Evolutionary conservation across 2,888 invertebrate genomes (phyloP).

Genomic region (Macrosoma leucophasiata): DNA sequence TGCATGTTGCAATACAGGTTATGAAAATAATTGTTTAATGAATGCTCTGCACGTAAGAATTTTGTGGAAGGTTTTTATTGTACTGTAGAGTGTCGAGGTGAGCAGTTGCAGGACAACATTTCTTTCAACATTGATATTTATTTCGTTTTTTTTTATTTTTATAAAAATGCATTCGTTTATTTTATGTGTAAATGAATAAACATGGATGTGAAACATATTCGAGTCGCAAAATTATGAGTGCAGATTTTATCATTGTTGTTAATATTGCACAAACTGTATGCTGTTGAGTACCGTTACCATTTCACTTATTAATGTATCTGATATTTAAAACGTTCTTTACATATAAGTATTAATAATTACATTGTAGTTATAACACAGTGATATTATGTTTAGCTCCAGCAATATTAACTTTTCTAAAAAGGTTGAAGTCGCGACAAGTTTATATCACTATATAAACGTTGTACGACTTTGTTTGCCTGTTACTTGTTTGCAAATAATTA

Average conservation of each 20-base stretch:
- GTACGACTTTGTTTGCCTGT: constrained; percentile 13
- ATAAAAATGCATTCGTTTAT: constrained; percentile 6
- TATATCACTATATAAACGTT: constrained; percentile 7
- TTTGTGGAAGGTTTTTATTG: too few relatives aligned
- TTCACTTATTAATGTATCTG: constrained; percentile 38
- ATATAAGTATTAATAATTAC: too few relatives aligned
- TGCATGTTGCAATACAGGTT: constrained; percentile 35
- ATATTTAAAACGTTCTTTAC: too few relatives aligned
- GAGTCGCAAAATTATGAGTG: too few relatives aligned
- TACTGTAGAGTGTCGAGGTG: too few relatives aligned
- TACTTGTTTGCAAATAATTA: constrained; percentile 13
- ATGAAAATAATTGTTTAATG: not conserved
- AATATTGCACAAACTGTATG: constrained; percentile 38
- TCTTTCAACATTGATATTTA: too few relatives aligned
- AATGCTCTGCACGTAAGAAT: too few relatives aligned
- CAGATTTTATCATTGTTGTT: too few relatives aligned
- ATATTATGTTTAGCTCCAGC: constrained; percentile 52
- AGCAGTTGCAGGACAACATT: too few relatives aligned
- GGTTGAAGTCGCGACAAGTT: constrained; percentile 5
- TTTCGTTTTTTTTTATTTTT: constrained; percentile 12
- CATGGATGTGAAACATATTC: too few relatives aligned
- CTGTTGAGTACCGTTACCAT: constrained; percentile 55
- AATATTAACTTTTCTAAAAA: constrained; percentile 15
- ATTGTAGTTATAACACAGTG: constrained; percentile 49
- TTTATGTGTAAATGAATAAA: constrained; percentile 4